phyloP scores from a whole-genome alignment of 2,113 vertebrate species.

The Setophaga kirtlandii region DNA sequence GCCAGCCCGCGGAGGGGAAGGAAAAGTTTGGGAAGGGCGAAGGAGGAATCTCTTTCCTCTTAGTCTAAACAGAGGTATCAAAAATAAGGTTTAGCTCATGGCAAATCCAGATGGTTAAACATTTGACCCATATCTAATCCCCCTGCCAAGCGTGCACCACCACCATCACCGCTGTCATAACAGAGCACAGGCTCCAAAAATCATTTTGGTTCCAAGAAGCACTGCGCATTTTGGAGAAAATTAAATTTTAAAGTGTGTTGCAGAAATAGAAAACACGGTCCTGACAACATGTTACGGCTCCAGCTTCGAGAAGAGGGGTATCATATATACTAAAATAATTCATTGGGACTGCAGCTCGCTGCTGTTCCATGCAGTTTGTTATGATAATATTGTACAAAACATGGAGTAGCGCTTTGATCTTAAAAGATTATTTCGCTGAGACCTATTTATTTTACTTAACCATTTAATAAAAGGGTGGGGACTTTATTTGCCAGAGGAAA shows the following conservation, averaged over 20 bases:
- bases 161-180: constrained; percentile 17
- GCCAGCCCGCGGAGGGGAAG: not conserved
- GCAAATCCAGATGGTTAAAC: constrained; percentile 72
- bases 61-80: constrained; percentile 42
- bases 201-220: not conserved
- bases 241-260: constrained; percentile 49
- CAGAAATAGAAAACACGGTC: not conserved
- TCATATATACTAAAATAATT: not conserved
- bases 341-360: not conserved
- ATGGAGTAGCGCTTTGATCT: not conserved
- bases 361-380: constrained; percentile 1
- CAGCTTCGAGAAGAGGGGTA: not conserved
- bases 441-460: not conserved
- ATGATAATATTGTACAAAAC: not conserved
- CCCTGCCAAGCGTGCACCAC: constrained; percentile 14
- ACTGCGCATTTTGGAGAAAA: not conserved
- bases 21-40: constrained; percentile 4
- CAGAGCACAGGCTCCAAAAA: constrained; percentile 20
- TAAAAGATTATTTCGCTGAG: not conserved
- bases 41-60: not conserved
- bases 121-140: constrained; percentile 74
- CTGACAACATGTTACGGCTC: not conserved
- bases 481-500: not conserved
- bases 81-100: constrained; percentile 47
- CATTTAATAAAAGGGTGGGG: not conserved